Conservation (phyloP, 1,140 invertebrate species). For the Orchestia grillus region DNA sequence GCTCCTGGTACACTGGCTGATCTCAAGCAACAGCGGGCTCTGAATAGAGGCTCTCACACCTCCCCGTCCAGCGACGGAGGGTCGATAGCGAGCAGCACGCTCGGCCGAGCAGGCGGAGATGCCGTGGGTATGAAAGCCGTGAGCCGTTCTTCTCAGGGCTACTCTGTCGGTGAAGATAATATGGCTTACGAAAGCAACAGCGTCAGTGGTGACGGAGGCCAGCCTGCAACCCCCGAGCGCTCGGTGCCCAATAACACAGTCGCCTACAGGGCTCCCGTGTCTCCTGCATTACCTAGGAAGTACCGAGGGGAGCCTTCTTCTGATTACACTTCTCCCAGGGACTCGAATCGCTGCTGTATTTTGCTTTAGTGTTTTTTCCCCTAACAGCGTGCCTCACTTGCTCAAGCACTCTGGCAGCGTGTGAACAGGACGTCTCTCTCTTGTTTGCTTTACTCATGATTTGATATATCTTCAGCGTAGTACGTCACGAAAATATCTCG, state of each 20-base stretch:
- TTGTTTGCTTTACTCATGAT: background rate
- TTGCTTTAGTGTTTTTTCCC: background rate
- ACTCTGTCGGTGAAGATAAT: background rate
- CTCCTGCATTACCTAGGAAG: background rate
- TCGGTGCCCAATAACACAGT: background rate
- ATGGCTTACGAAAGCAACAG: constrained; percentile 19
- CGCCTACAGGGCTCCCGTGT: background rate
- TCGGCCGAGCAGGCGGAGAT: background rate
- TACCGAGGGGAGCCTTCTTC: background rate
- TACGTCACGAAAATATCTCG: background rate
- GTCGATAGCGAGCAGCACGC: constrained; percentile 47
- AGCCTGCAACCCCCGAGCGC: background rate
- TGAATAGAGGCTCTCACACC: constrained; percentile 75
- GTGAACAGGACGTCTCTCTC: background rate
- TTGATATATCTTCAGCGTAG: background rate
- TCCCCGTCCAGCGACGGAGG: constrained; percentile 63
- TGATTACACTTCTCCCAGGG: background rate
- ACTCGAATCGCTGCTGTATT: constrained; percentile 15
- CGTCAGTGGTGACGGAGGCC: constrained; percentile 1
- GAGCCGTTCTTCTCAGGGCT: background rate
- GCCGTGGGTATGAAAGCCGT: background rate
- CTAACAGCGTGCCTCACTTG: background rate
- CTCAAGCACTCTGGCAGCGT: background rate
- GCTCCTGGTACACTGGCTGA: constrained; percentile 81
- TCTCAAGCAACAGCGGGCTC: constrained; percentile 88